phyloP scores from a whole-genome alignment of 2,113 vertebrate species.

The Suncus etruscus region DNA sequence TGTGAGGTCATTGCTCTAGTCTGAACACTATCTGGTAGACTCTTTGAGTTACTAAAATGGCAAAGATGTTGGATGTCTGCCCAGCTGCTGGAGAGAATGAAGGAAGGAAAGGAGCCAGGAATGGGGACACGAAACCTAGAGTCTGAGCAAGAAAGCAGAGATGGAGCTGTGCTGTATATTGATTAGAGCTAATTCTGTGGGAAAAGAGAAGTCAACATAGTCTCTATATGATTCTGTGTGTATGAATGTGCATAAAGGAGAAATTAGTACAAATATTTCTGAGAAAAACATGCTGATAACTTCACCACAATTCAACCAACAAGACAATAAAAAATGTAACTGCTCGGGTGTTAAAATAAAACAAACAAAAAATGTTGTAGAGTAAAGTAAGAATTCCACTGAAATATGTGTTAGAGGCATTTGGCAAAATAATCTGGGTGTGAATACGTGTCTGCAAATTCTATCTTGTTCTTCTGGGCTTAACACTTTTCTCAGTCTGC shows the following conservation, averaged over 20 bases:
- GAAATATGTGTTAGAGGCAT: neutral
- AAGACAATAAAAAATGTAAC: neutral
- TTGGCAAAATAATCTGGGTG: conserved; percentile 30
- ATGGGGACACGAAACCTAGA: neutral
- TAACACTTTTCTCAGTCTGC: neutral
- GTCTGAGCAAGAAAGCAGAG: neutral
- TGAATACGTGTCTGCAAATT: neutral
- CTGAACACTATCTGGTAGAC: conserved; percentile 74
- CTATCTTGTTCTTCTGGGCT: neutral
- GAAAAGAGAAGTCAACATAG: neutral
- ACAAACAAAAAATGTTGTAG: neutral
- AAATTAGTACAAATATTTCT: neutral
- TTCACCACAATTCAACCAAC: neutral
- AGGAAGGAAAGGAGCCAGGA: conserved; percentile 38
- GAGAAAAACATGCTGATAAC: neutral
- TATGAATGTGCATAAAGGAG: neutral
- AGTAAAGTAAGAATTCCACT: neutral
- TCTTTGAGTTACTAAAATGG: conserved; percentile 70
- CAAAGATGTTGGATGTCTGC: conserved; percentile 53
- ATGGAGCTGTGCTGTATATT: rapidly evolving
- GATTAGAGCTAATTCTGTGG: neutral
- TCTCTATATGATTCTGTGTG: neutral
- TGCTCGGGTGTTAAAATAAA: conserved; percentile 26
- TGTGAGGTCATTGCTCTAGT: conserved; percentile 67
- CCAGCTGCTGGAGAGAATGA: conserved; percentile 37